Evolutionary conservation across 2,797 vertebrate species (phyloP).

Genomic region (Calcarius lapponicus): DNA sequence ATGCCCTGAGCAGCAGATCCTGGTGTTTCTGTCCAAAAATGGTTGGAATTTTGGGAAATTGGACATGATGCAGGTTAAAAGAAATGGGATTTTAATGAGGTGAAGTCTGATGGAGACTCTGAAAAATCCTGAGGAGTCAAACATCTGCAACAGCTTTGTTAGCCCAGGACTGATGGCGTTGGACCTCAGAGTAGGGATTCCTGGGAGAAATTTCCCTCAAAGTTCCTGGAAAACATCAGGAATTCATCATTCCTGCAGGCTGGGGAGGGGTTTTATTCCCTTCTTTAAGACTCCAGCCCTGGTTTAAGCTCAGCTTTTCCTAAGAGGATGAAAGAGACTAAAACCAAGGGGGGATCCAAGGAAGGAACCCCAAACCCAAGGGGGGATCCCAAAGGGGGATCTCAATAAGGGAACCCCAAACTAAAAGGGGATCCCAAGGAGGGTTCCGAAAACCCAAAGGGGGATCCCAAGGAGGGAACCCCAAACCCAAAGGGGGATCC

Average conservation of each 20-base stretch:
- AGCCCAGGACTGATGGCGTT: neutral
- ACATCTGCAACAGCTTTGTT: neutral
- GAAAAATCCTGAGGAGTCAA: neutral
- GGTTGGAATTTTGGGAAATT: neutral
- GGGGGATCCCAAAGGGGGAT: neutral
- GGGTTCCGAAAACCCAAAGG: fast-evolving
- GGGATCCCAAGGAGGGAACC: no score
- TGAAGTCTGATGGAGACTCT: neutral
- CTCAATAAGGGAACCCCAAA: no score
- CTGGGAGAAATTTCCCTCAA: neutral
- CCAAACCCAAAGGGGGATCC: neutral
- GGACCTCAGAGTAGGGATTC: neutral
- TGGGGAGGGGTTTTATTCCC: neutral
- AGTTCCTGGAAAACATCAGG: neutral
- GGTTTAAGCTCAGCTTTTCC: neutral
- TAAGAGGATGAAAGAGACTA: neutral
- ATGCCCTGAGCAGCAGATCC: fast-evolving
- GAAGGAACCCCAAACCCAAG: no score
- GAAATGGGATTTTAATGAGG: neutral
- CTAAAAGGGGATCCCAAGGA: no score
- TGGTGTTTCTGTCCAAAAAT: neutral
- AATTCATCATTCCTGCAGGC: neutral
- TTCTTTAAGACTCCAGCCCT: neutral
- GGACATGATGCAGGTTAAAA: neutral
- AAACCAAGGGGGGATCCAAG: neutral